Conservation (phyloP, 2,113 vertebrate genomes). For the Paedocypris sp. region DNA sequence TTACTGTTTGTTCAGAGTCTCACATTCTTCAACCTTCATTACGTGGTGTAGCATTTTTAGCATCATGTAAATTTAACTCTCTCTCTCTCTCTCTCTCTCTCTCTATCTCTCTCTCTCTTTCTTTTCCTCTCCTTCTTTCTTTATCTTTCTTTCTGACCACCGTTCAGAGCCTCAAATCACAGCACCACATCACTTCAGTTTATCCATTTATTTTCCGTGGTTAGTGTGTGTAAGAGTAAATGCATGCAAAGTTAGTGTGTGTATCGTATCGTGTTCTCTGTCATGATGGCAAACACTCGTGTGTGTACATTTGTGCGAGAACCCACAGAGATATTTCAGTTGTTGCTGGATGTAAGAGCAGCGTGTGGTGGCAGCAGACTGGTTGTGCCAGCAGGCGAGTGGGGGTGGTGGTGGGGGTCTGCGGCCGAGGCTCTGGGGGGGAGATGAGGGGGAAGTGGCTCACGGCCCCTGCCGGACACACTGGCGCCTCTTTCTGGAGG, state of each 20-base stretch:
- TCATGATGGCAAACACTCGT: constrained; percentile 29
- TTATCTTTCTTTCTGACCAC: too few relatives aligned
- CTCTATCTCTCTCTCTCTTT: too few relatives aligned
- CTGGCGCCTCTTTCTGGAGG: constrained; percentile 77
- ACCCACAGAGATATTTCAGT: constrained; percentile 77
- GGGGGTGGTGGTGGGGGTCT: constrained; percentile 43
- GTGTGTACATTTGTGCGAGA: constrained; percentile 52
- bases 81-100: too few relatives aligned
- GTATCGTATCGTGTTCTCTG: too few relatives aligned
- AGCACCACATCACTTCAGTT: constrained; percentile 57
- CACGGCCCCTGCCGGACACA: constrained; percentile 69
- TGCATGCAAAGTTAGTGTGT: constrained; percentile 31
- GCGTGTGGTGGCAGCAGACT: constrained; percentile 56
- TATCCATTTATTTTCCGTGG: constrained; percentile 64
- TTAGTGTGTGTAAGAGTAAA: constrained; percentile 34
- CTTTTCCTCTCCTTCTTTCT: too few relatives aligned
- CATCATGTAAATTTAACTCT: constrained; percentile 53
- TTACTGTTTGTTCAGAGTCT: constrained; percentile 51
- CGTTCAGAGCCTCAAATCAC: constrained; percentile 56
- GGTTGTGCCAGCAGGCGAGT: constrained; percentile 64
- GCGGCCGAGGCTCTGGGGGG: constrained; percentile 62
- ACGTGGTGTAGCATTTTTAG: constrained; percentile 52
- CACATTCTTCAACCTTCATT: constrained; percentile 49
- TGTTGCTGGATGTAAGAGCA: constrained; percentile 82
- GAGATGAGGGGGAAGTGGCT: constrained; percentile 47